Base-by-base conservation (phyloP, 2,797 vertebrate species). In the Trematomus bernacchii region DNA sequence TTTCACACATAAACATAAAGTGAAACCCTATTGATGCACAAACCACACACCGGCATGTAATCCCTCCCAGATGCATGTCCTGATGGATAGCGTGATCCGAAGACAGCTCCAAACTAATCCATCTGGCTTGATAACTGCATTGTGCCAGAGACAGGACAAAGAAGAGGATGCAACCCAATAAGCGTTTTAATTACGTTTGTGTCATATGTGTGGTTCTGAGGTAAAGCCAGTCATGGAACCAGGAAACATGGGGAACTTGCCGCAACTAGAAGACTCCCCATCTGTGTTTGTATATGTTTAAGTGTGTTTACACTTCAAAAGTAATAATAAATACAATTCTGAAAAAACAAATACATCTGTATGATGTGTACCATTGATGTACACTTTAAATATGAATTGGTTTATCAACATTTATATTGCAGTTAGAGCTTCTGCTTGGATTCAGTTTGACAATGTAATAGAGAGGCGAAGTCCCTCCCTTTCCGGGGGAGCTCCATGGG, bases 21-120 rank as follows among this genome's bases (percentile, higher is more conserved):
- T 10, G 13, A 47, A 66, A 57, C 54, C 23, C 48, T 42, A 53
- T 27, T 15, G 47, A 75, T 53, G 66, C 40, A 63, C 51, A 79
- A 72, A 40, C 58, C 71, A 79, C 63, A 87, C 67, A 71, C 51
- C 74, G 52, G 46, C 64, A 33, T 59, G 47, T 76, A 83, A 90
- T 87, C 63, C 72, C 40, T 79, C 66, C 70, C 86, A 90, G 79
- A 85, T 86, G 78, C 53, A 79, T 4, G 4, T 54, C 21, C 61
- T 57, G 69, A 81, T 76, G 47, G 48, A 6, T 52, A 79, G 70
- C 33, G 14, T 70, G 77, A 62, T 77, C 15, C 63, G 54, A 75
- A 73, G 70, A 71, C 47, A 40, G 69, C 73, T 21, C 47, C 75
- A 67, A 78, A 61, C 60, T 53, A 69, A 53, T 77, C 27, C 43